A percentile compares a stretch with the other conserved stretches of the same genome.
These are phyloP conservation scores for Drosophila bocki DNA, from an alignment of 1,140 invertebrate species.

Conservation along the genomic window DNA sequence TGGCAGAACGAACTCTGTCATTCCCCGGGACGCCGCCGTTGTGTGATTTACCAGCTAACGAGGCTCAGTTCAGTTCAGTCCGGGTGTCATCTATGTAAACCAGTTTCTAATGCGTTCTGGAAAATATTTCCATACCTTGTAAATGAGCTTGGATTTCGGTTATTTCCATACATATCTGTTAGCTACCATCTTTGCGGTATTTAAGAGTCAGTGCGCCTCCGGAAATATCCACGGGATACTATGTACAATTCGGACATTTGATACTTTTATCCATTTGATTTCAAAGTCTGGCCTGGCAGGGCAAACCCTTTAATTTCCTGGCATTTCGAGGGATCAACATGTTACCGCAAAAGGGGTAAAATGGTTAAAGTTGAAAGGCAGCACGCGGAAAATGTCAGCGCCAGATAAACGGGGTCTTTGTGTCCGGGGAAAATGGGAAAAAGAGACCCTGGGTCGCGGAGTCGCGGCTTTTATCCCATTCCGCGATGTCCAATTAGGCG, in stretches of 20 bases:
- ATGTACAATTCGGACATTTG: conserved; percentile 43
- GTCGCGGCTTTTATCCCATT: conserved; percentile 25
- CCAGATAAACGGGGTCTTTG: conserved; percentile 63
- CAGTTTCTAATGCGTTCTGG: conserved; percentile 47
- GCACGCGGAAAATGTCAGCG: conserved; percentile 75
- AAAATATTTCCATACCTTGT: conserved; percentile 53
- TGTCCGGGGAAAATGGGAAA: conserved; percentile 49
- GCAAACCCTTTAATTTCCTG: conserved; percentile 80
- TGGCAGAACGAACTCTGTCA: conserved; percentile 9
- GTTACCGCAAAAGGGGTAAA: conserved; percentile 63
- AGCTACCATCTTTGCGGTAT: conserved; percentile 35
- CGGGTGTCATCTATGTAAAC: conserved; percentile 38
- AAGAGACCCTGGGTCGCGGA: conserved; percentile 18
- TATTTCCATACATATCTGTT: conserved; percentile 21
- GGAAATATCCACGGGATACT: conserved; percentile 33
- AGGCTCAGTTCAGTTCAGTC: background rate
- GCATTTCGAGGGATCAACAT: conserved; percentile 76
- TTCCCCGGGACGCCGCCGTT: conserved; percentile 12
- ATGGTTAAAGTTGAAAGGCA: conserved; percentile 36
- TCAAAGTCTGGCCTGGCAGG: conserved; percentile 35
- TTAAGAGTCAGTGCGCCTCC: conserved; percentile 48
- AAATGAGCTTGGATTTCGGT: conserved; percentile 15
- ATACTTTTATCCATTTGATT: conserved; percentile 54
- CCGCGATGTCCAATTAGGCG: conserved; percentile 56
- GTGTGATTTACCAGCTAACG: conserved; percentile 34